phyloP scores from a whole-genome alignment of 2,113 vertebrate species.

The Takifugu bimaculatus region DNA sequence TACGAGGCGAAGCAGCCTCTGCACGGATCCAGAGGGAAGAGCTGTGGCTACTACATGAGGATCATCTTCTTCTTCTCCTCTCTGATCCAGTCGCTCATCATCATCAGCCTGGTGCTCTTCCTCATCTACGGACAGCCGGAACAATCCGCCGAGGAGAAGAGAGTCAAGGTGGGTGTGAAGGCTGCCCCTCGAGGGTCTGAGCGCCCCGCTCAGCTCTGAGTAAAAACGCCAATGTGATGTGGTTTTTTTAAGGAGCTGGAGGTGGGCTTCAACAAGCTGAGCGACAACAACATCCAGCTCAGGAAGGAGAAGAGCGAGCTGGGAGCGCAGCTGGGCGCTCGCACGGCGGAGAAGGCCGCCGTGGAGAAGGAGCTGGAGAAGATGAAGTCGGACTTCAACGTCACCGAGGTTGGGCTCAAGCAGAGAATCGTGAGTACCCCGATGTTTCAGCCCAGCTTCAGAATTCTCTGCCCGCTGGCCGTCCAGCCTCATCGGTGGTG shows the following conservation, averaged over 20 bases:
- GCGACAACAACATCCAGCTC: conserved; percentile 55
- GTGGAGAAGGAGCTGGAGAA: conserved; percentile 55
- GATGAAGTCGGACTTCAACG: conserved; percentile 44
- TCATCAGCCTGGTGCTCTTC: conserved; percentile 91
- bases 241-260: conserved; percentile 70
- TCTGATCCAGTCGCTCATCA: conserved; percentile 91
- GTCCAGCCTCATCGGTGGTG: too few relatives aligned
- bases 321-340: conserved; percentile 58
- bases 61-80: conserved; percentile 90
- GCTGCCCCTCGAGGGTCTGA: neutral
- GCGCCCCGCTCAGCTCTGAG: neutral
- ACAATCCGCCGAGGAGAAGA: conserved; percentile 73
- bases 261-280: conserved; percentile 63
- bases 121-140: conserved; percentile 88
- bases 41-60: conserved; percentile 82
- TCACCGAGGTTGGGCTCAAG: conserved; percentile 5
- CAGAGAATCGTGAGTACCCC: conserved; percentile 52
- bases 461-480: neutral
- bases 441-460: neutral
- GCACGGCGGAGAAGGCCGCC: conserved; percentile 53
- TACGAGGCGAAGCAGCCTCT: conserved; percentile 66
- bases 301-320: conserved; percentile 62
- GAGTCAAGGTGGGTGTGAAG: conserved; percentile 57
- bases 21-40: conserved; percentile 61
- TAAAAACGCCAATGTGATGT: neutral